A percentile compares a stretch with the other conserved stretches of the same genome.
These are phyloP conservation scores for Watsonalla binaria DNA, from an alignment of 2,888 invertebrate species.

Conservation along the genomic window DNA sequence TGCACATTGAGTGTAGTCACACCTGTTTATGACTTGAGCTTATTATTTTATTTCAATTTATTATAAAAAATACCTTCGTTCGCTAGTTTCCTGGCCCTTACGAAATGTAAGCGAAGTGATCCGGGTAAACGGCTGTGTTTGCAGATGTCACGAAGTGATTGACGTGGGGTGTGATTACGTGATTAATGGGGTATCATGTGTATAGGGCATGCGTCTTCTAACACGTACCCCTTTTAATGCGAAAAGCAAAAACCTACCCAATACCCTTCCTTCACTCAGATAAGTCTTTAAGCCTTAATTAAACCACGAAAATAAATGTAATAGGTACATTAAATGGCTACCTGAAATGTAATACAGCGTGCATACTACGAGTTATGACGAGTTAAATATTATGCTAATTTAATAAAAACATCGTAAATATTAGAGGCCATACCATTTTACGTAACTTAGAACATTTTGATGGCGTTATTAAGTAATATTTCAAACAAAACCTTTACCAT, in stretches of 20 bases:
- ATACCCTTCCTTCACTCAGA: background rate
- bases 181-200: slow-evolving; percentile 54
- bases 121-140: slow-evolving; percentile 47
- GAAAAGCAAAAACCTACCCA: background rate
- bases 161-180: slow-evolving; percentile 63
- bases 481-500: background rate
- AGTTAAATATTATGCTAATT: background rate
- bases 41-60: slow-evolving; percentile 15
- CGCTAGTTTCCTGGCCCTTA: slow-evolving; percentile 17
- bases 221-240: background rate
- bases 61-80: background rate
- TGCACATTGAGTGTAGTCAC: too few species aligned
- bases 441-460: background rate
- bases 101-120: slow-evolving; percentile 25
- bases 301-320: too few species aligned
- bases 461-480: background rate
- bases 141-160: slow-evolving; percentile 57
- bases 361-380: too few species aligned
- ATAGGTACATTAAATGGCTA: too few species aligned
- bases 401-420: background rate
- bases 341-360: too few species aligned
- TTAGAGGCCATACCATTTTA: background rate
- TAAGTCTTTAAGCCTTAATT: background rate
- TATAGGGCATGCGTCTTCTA: background rate
- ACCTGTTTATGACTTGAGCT: background rate